Percentiles rank a stretch among this genome's conserved stretches.
phyloP scores from a whole-genome alignment of 2,797 vertebrate genomes.

The Acridotheres tristis region DNA sequence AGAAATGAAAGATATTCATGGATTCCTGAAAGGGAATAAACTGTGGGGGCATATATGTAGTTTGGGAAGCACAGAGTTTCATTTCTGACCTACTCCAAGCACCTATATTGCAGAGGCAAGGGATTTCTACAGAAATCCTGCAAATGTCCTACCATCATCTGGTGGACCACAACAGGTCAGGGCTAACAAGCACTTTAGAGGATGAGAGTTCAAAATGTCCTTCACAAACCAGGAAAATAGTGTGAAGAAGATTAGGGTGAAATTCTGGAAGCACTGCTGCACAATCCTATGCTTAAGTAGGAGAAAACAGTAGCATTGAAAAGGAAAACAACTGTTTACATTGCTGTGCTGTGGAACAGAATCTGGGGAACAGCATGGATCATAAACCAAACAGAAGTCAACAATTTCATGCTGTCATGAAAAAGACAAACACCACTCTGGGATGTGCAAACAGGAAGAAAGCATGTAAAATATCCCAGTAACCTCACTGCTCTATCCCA shows the following conservation, averaged over 20 bases:
- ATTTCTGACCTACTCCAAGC: not conserved
- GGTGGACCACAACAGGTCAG: not conserved
- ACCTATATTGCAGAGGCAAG: not conserved
- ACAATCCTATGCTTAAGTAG: not conserved
- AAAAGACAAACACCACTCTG: not conserved
- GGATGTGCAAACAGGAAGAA: not conserved
- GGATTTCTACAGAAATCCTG: not conserved
- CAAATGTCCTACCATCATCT: not conserved
- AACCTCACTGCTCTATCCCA: not conserved
- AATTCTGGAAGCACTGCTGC: not conserved
- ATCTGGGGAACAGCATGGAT: not conserved
- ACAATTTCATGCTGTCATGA: not conserved
- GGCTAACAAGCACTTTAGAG: not conserved
- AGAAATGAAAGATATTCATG: not conserved
- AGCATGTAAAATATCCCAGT: not conserved
- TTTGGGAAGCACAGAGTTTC: not conserved
- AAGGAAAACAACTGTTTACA: not conserved
- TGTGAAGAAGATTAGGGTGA: not conserved
- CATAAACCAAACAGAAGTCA: not conserved
- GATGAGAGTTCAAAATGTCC: not conserved
- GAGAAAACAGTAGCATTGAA: not conserved
- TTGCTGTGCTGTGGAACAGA: not conserved
- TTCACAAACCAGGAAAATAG: not conserved
- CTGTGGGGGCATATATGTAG: rapidly evolving
- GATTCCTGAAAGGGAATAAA: not conserved